Percentiles rank a stretch among this genome's conserved stretches.
Conservation (phyloP, 2,797 vertebrate genomes). For the Champsocephalus gunnari region DNA sequence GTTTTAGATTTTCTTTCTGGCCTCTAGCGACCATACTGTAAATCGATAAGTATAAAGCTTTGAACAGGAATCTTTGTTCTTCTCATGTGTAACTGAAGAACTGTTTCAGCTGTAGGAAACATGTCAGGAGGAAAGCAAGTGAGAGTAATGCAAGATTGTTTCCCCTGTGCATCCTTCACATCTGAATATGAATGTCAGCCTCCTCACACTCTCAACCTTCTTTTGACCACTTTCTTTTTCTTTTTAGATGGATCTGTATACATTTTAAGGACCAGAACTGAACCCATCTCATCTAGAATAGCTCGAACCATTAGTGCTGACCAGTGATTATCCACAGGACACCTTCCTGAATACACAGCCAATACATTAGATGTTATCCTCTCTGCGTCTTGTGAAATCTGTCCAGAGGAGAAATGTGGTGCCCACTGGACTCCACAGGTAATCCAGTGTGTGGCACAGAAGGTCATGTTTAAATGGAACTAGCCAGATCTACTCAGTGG, state of each 20-base stretch:
- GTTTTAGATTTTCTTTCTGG: conserved; percentile 5
- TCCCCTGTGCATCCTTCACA: conserved; percentile 1
- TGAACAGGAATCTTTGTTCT: conserved; percentile 5
- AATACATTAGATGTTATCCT: conserved; percentile 52
- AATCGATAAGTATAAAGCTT: background rate
- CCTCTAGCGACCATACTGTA: conserved; percentile 16
- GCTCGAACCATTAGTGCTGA: conserved; percentile 38
- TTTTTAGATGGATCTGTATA: background rate
- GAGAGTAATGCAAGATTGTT: conserved; percentile 4
- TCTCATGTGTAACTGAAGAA: conserved; percentile 7
- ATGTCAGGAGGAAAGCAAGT: conserved; percentile 25
- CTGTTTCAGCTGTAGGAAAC: conserved; percentile 33
- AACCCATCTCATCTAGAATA: conserved; percentile 43
- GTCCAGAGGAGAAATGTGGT: conserved; percentile 62
- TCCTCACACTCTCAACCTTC: background rate
- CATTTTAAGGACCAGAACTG: conserved; percentile 4
- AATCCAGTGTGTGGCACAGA: conserved; percentile 54
- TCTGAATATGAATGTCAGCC: conserved; percentile 31
- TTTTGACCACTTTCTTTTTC: conserved; percentile 2
- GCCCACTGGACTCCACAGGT: conserved; percentile 63
- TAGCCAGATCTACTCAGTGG: conserved; percentile 59
- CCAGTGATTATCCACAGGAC: conserved; percentile 40
- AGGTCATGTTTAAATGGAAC: conserved; percentile 62
- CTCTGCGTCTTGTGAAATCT: conserved; percentile 60
- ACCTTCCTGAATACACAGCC: conserved; percentile 45